Evolutionary conservation across 2,113 vertebrate genomes (phyloP), one percentile per base, ranked within the genome.

Genomic region (Hemibagrus wyckioides): DNA sequence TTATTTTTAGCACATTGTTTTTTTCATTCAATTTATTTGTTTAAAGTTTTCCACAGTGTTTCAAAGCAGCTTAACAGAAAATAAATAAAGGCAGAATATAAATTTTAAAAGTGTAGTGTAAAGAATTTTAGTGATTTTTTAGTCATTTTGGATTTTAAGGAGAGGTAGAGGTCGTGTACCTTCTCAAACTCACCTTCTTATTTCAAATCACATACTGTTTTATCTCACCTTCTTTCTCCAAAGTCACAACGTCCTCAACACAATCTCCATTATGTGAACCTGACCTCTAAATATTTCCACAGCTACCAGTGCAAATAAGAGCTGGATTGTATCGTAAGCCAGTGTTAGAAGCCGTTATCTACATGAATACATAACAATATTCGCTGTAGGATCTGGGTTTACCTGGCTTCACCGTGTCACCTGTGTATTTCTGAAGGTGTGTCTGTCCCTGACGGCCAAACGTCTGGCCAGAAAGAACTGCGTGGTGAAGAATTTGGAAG

Each of bases 391-490:
- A 6, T 28, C n/a, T 28, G 9, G 1, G 21, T 48, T 15, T 41
- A 28, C 28, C 59, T 5, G 36, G 9, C 28, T 28, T 59, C 28
- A 30, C 36, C 21, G 9, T 63, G 79, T 25, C 17, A 33, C 28
- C 57, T 69, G 13, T 87, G 39, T 67, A 4, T 87, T 44, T 67
- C 28, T 82, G 21, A 90, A 98, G 97, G 97, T 98, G 33, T 98
- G 97, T 92, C 95, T 98, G 93, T 97, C 97, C 0, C 94, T 98
- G 91, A 98, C 97, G 0, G 97, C 97, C 90, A 97, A 98, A 90
- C 96, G 97, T 54, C 97, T 98, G 96, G 97, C 97, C 0, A 95
- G 95, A 48, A 98, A 98, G 92, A 98, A 97, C 92, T 98, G 97
- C 82, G 93, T 98, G 89, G 97, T 98, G 87, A 98, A 98, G 89